These are phyloP conservation scores for Tolypeutes matacus DNA, from an alignment of 2,797 vertebrate genomes.

Conservation along the genomic window DNA sequence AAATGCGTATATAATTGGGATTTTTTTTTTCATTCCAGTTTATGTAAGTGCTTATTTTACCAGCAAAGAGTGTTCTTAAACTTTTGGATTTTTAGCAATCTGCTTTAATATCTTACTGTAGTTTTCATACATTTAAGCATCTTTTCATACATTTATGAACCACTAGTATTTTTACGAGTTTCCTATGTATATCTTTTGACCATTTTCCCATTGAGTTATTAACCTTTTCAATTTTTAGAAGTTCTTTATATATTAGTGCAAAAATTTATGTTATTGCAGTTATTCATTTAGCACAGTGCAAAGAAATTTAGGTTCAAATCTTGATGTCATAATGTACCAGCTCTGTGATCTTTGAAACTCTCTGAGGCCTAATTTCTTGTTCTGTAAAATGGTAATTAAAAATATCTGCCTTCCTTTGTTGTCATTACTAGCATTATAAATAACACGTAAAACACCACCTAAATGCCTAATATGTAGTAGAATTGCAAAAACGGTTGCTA, in stretches of 20 bases:
- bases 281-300: neutral
- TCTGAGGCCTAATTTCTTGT: neutral
- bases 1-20: neutral
- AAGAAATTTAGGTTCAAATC: neutral
- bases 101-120: neutral
- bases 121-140: neutral
- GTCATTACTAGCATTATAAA: neutral
- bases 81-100: neutral
- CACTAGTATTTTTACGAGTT: too few relatives aligned
- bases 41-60: neutral
- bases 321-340: neutral
- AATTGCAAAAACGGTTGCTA: neutral
- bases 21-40: neutral
- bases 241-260: too few relatives aligned
- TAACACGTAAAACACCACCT: neutral
- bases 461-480: neutral
- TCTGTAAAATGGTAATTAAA: slow-evolving; percentile 26
- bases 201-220: too few relatives aligned
- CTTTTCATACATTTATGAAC: too few relatives aligned
- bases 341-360: neutral
- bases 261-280: neutral
- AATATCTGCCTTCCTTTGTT: neutral
- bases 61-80: neutral
- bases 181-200: too few relatives aligned
- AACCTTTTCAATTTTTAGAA: too few relatives aligned